Evolutionary conservation across 2,888 invertebrate genomes (phyloP), one percentile per base, ranked within the genome.

Genomic region (Vannuccia rotundouncinata): DNA sequence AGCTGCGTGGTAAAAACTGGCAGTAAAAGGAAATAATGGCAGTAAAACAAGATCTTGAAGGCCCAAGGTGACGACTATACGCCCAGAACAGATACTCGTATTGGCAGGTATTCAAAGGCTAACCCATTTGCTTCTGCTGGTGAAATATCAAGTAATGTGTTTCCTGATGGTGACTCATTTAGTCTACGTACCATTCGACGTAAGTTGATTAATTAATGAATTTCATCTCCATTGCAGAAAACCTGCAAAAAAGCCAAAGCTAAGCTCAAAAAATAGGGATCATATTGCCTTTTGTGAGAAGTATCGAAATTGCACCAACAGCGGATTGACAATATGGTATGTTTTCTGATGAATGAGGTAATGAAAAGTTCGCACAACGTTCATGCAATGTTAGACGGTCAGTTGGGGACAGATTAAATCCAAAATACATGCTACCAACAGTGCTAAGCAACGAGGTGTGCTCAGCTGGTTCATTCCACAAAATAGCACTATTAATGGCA

Each of bases 31-130:
- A 5, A 66, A 66, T 22, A 22, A 66, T 66, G 66, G 2, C 66
- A 66, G 66, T 22, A 66, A 66, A 66, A 66, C 5, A 22, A 66
- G 66, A 66, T 66, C 66, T 66, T 17, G 66, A n/a, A 66, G 66
- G 25, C 66, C 66, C 66, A 66, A 66, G 66, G 66, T 66, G 66
- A 66, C 66, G n/a, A n/a, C n/a, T n/a, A n/a, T 66, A 66, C 22
- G 25, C 66, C 66, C 66, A 66, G 66, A 66, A 66, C 66, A n/a
- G 66, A 66, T 66, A 66, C 66, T 66, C 66, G 66, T n/a, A 66
- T 66, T 66, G 66, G 17, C 66, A 66, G 66, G 66, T 66, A 66
- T 66, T 66, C 66, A 66, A 66, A 66, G 66, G 25, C 17, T 66
- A 5, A 66, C 25, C 66, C 66, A 66, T 66, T 66, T 66, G 66